phyloP scores from a whole-genome alignment of 2,797 vertebrate species.

The Sebastes wilsoni region DNA sequence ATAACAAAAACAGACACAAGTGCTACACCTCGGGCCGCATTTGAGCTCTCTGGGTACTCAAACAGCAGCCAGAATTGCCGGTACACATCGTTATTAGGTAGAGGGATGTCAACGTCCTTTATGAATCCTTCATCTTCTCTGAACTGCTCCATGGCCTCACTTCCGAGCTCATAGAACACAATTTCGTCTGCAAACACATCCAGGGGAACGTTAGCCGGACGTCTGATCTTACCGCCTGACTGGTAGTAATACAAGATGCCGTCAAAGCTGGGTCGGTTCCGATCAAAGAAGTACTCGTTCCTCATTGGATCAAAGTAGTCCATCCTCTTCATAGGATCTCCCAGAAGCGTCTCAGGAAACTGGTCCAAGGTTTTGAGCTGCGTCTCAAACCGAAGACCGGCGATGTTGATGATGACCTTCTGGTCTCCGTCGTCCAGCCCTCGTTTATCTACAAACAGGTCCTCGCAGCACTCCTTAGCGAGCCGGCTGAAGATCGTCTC shows the following conservation, averaged over 20 bases:
- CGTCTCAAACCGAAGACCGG: constrained; percentile 94
- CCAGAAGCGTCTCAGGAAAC: constrained; percentile 94
- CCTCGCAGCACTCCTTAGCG: constrained; percentile 86
- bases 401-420: constrained; percentile 95
- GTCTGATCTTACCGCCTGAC: constrained; percentile 93
- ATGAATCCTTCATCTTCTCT: constrained; percentile 97
- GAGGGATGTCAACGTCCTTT: constrained; percentile 90
- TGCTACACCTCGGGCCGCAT: constrained; percentile 92
- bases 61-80: constrained; percentile 97
- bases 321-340: constrained; percentile 91
- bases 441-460: constrained; percentile 85
- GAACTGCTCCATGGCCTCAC: constrained; percentile 94
- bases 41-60: constrained; percentile 96
- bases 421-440: constrained; percentile 89
- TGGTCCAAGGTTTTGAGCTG: constrained; percentile 91
- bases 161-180: constrained; percentile 92
- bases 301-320: constrained; percentile 97
- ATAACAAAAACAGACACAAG: constrained; percentile 94
- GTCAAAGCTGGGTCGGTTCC: constrained; percentile 96
- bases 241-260: constrained; percentile 98
- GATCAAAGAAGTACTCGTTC: constrained; percentile 97
- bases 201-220: constrained; percentile 94
- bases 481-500: constrained; percentile 89
- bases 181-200: constrained; percentile 97
- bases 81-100: constrained; percentile 89